Percentiles rank a stretch among this genome's conserved stretches.
Evolutionary conservation across 35 echinoderm and acorn worm genomes (phyloP).

Genomic region (Diadema setosum): DNA sequence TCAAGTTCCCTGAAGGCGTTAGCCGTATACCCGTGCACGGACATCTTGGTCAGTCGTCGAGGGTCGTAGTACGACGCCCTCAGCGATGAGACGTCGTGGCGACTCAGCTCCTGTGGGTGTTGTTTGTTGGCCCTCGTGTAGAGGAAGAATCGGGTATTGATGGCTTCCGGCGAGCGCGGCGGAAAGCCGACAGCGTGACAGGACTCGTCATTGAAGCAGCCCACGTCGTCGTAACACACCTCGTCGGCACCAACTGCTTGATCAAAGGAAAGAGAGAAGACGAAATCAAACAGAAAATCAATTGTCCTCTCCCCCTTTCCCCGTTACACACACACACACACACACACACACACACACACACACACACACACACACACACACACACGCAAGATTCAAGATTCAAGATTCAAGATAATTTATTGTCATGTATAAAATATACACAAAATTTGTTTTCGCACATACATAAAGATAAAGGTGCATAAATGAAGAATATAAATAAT

Average conservation of each 20-base stretch:
- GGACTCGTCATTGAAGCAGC: slow-evolving; percentile 46
- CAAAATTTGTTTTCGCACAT: too few species aligned
- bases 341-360: too few species aligned
- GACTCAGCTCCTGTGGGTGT: not conserved
- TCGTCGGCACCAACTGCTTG: not conserved
- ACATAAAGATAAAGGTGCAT: too few species aligned
- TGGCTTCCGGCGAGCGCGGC: slow-evolving; percentile 34
- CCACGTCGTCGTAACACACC: slow-evolving; percentile 52
- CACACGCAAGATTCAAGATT: too few species aligned
- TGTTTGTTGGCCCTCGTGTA: slow-evolving; percentile 33
- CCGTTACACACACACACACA: too few species aligned
- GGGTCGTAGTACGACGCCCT: slow-evolving; percentile 4
- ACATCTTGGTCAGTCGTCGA: not conserved
- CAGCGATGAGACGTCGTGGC: not conserved
- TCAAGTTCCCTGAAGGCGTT: not conserved
- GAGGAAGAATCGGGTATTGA: slow-evolving; percentile 57
- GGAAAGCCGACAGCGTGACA: slow-evolving; percentile 56
- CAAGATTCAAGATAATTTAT: too few species aligned
- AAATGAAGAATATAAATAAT: too few species aligned
- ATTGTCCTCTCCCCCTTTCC: too few species aligned
- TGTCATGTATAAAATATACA: too few species aligned
- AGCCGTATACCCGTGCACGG: not conserved
- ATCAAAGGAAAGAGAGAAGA: not conserved
- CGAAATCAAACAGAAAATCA: too few species aligned
- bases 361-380: too few species aligned